Base-by-base conservation (phyloP, 2,113 vertebrate species). In the Sinocyclocheilus anophthalmus region DNA sequence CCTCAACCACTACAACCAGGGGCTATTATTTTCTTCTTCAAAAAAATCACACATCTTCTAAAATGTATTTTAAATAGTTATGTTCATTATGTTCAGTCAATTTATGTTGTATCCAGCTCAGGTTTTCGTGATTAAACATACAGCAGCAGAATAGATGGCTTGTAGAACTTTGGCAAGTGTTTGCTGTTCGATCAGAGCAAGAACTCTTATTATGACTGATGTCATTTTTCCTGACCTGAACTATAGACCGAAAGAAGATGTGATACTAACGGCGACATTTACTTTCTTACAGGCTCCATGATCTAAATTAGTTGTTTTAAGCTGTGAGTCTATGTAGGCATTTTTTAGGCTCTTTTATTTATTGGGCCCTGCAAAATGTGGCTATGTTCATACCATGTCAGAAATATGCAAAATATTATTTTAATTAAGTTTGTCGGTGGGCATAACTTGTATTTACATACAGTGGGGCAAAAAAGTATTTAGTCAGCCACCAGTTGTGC, bases 171-270 rank as follows among this genome's bases (percentile, higher is more conserved):
- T 10, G 10, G 4, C 11, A 45, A 73, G 22, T 20, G 67, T 33
- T 72, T 39, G 69, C 18, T 39, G 18, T 48, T 75, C 42, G 5
- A 12, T 26, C n/a, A 14, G 72, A 75, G 39, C 42, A 14, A 45
- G 72, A 48, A 6, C 55, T 61, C 20, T 16, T 9, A 9, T 30
- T 37, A 39, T 39, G 30, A 65, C 22, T 65, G 14, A 65, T 42
- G 9, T 48, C n/a, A 81, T 61, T 37, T n/a, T 3, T 39, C 30
- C 11, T 1, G 2, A 14, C 4, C 33, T 14, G 22, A 45, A 61
- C 9, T 20, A 11, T n/a, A 75, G n/a, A 48, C 24, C 16, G 2
- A 81, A 81, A 81, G 79, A 67, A 9, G 79, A 81, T 67, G 8
- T 67, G 79, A 81, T 67, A 67, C 79, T 30, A 26, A 1, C 20